Percentiles rank a stretch among this genome's conserved stretches.
phyloP scores from a whole-genome alignment of 2,888 invertebrate genomes.

The Axea sp. region DNA sequence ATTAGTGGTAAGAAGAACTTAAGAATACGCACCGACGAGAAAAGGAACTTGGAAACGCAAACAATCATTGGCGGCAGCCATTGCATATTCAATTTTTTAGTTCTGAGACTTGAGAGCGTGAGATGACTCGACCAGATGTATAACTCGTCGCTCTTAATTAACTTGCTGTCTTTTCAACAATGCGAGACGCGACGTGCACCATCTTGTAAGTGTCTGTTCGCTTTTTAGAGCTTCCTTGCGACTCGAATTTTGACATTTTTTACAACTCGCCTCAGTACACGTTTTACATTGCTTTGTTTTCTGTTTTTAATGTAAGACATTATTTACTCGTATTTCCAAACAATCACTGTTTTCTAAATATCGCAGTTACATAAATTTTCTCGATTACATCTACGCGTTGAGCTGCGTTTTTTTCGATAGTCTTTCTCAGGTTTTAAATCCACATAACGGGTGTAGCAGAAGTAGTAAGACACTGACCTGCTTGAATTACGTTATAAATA shows the following conservation, averaged over 20 bases:
- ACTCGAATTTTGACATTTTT: conserved; percentile 7
- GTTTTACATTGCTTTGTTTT: too few species aligned
- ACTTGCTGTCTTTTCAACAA: conserved; percentile 65
- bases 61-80: conserved; percentile 48
- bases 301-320: too few species aligned
- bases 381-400: too few species aligned
- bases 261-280: background rate
- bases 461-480: too few species aligned
- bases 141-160: conserved; percentile 73
- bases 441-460: too few species aligned
- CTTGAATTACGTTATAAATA: too few species aligned
- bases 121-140: conserved; percentile 60
- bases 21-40: conserved; percentile 21
- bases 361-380: too few species aligned
- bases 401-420: too few species aligned
- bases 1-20: too few species aligned
- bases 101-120: conserved; percentile 15
- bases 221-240: background rate
- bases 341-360: too few species aligned
- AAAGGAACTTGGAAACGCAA: conserved; percentile 54
- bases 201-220: conserved; percentile 27
- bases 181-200: conserved; percentile 31
- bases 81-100: conserved; percentile 65
- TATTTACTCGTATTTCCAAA: too few species aligned
- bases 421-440: too few species aligned